Conservation (phyloP, 2,113 vertebrate species). For the Boleophthalmus pectinirostris region DNA sequence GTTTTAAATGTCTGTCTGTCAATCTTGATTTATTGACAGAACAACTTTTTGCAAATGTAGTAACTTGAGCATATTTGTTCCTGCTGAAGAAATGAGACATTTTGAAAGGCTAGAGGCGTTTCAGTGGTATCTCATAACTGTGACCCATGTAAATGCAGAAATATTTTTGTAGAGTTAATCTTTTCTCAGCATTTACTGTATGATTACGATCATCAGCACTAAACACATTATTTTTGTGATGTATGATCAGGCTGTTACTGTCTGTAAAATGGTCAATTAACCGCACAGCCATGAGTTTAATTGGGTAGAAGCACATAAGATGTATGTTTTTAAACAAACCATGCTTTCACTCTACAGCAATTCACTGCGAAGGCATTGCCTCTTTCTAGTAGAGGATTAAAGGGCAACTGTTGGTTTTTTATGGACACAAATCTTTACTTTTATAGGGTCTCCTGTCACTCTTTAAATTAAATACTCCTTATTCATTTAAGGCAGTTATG, state of each 20-base stretch:
- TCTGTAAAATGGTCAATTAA: not conserved
- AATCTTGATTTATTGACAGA: slow-evolving; percentile 21
- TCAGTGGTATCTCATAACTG: slow-evolving; percentile 19
- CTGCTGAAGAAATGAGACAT: slow-evolving; percentile 15
- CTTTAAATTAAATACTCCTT: slow-evolving; percentile 15
- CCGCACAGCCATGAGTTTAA: not conserved
- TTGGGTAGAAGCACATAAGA: not conserved
- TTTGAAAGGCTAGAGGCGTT: slow-evolving; percentile 44
- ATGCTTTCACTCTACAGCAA: not conserved
- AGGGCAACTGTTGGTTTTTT: not conserved
- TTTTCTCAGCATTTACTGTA: slow-evolving; percentile 17
- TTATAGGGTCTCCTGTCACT: slow-evolving; percentile 23
- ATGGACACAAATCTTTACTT: slow-evolving; percentile 31
- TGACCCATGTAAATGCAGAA: slow-evolving; percentile 36
- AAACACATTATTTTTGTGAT: slow-evolving; percentile 5
- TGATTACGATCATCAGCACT: slow-evolving; percentile 13
- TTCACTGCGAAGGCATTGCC: not conserved
- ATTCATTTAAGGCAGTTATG: slow-evolving; percentile 37
- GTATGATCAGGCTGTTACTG: not conserved
- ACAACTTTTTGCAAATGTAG: slow-evolving; percentile 32
- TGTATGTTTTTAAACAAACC: not conserved
- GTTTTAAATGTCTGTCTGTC: slow-evolving; percentile 24
- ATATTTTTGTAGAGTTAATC: slow-evolving; percentile 53
- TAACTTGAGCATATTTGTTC: slow-evolving; percentile 22
- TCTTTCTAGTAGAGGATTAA: not conserved